Base-by-base conservation (phyloP, 2,797 vertebrate species). In the Centroberyx gerrardi region DNA sequence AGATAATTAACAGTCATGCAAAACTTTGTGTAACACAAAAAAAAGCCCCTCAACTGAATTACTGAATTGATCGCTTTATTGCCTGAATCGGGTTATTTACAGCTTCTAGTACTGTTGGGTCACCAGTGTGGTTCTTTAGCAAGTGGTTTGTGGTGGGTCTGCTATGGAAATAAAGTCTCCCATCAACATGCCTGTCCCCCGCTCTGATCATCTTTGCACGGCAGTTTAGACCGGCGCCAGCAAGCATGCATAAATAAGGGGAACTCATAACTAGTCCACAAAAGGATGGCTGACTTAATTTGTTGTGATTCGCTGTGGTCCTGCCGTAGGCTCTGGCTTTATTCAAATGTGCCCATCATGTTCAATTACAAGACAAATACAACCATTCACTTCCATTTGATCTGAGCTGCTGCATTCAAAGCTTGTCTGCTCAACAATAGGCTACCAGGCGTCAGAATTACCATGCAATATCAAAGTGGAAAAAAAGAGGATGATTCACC, bases 351-450 rank as follows among this genome's bases (percentile, higher is more conserved):
- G 84, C 82, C 92, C 85, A 90, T 94, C 90, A 85, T 88, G 91
- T 94, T 95, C 92, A 94, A 95, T 96, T 94, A 95, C 91, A 91
- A 94, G 91, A 86, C 84, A 89, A 94, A 94, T 85, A 91, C 88
- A 86, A 72, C 66, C 40, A 10, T 75, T 86, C 31, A 42, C 72
- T 78, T 74, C 65, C 52, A 59, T 66, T 54, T 58, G 17, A 82
- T 71, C 72, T 0, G 63, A 88, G 64, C 59, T 14, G 48, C 31
- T 27, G 36, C 44, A 17, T 76, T 78, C 78, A 72, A 81, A 77
- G 79, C 31, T 60, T n/a, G 29, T 62, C 58, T 62, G 64, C 49
- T 17, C 40, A 28, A 76, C 40, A 84, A 74, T 58, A 83, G 44
- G 28, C 63, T 46, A 58, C n/a, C 55, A 15, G 59, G 66, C 42